Conservation (phyloP, 2,113 vertebrate genomes). For the Thunnus maccoyii region DNA sequence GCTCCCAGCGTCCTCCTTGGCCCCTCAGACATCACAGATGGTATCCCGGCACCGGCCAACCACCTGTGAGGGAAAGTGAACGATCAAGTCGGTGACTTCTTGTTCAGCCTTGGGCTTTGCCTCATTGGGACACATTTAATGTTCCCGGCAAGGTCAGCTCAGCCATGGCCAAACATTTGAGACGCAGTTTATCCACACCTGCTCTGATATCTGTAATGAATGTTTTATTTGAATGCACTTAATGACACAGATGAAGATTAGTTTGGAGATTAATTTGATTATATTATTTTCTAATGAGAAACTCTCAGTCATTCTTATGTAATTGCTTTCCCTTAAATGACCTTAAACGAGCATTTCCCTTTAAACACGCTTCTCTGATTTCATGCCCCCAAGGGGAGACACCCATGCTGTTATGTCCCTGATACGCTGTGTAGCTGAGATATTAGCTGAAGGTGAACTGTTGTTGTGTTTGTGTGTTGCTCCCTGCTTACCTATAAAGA, state of each 20-base stretch:
- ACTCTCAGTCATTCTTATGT: conserved; percentile 17
- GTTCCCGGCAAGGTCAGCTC: conserved; percentile 64
- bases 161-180: conserved; percentile 25
- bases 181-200: conserved; percentile 15
- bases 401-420: conserved; percentile 17
- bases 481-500: conserved; percentile 32
- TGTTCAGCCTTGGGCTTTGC: conserved; percentile 56
- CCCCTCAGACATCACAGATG: conserved; percentile 66
- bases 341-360: conserved; percentile 48
- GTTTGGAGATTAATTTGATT: background rate
- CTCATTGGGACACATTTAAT: conserved; percentile 52
- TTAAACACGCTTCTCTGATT: conserved; percentile 36
- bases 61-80: conserved; percentile 67
- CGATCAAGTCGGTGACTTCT: conserved; percentile 47
- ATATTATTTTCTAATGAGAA: conserved; percentile 45
- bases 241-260: conserved; percentile 25
- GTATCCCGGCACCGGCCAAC: conserved; percentile 55
- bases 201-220: conserved; percentile 8
- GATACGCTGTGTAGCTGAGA: conserved; percentile 21
- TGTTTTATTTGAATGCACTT: background rate
- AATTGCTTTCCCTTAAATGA: conserved; percentile 49
- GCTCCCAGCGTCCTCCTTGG: conserved; percentile 70
- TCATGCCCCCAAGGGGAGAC: conserved; percentile 27
- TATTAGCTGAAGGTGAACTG: conserved; percentile 51
- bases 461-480: conserved; percentile 18